Evolutionary conservation across 2,797 vertebrate genomes (phyloP).

Genomic region (Danio kyathit): DNA sequence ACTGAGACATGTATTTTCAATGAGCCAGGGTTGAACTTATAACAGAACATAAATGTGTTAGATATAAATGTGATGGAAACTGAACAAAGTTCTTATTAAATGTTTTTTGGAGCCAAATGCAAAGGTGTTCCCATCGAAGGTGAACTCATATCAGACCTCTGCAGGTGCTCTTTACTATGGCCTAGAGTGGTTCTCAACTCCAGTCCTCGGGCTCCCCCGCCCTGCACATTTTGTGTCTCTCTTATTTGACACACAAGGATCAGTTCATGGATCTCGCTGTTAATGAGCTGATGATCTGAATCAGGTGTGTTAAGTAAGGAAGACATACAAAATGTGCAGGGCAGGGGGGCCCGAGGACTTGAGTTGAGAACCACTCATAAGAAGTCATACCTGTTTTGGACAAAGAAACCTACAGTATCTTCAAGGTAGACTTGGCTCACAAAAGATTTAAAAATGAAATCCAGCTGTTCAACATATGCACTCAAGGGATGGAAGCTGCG

Average conservation of each 20-base stretch:
- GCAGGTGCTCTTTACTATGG: neutral
- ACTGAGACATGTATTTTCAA: too few species aligned
- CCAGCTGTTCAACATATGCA: constrained; percentile 32
- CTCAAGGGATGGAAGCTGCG: neutral
- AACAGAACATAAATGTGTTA: neutral
- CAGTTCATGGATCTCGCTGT: too few species aligned
- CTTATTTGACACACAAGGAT: too few species aligned
- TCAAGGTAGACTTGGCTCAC: constrained; percentile 6
- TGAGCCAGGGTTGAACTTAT: too few species aligned
- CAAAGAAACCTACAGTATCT: constrained; percentile 21
- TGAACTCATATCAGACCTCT: neutral
- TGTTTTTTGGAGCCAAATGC: neutral
- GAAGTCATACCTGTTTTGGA: neutral
- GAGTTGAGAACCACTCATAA: too few species aligned
- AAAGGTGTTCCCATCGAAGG: neutral
- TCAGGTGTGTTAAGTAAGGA: too few species aligned
- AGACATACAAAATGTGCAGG: too few species aligned
- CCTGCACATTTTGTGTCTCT: too few species aligned
- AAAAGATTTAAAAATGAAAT: constrained; percentile 8
- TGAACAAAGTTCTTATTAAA: neutral
- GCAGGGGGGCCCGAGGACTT: too few species aligned
- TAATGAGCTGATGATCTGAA: too few species aligned
- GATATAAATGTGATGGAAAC: neutral
- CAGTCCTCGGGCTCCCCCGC: too few species aligned
- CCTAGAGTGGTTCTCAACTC: too few species aligned